Conservation (phyloP, 2,113 vertebrate species). For the Colius striatus region DNA sequence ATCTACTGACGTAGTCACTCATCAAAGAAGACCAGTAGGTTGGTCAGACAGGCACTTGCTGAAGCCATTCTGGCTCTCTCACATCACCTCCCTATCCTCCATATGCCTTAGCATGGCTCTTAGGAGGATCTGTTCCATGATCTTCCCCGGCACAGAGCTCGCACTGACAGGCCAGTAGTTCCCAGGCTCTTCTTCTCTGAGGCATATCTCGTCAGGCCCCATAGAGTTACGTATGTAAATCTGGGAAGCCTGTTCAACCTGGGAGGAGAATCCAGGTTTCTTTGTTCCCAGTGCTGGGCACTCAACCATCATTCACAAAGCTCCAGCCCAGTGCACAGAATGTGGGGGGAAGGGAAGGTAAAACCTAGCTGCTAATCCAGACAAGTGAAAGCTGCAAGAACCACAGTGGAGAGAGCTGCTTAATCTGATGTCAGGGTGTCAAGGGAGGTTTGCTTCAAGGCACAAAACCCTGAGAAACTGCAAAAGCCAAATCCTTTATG, state of each 20-base stretch:
- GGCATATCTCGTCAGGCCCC: not conserved
- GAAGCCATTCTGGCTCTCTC: too few species aligned
- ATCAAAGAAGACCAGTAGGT: too few species aligned
- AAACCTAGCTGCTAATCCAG: not conserved
- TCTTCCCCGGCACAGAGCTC: too few species aligned
- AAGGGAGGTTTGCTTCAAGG: not conserved
- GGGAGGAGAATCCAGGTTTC: not conserved
- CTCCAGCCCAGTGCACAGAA: not conserved
- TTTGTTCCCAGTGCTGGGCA: not conserved
- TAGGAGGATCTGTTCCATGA: too few species aligned
- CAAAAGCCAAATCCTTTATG: not conserved
- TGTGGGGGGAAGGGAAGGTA: not conserved
- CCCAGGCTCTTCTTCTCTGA: not conserved
- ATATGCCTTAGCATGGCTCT: too few species aligned
- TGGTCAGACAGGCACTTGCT: too few species aligned
- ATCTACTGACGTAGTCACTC: too few species aligned
- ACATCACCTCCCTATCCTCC: too few species aligned
- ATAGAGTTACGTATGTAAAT: not conserved
- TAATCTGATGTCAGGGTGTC: not conserved
- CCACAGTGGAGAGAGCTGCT: not conserved
- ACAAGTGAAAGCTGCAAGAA: not conserved
- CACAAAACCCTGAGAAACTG: not conserved
- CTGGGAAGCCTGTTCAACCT: not conserved
- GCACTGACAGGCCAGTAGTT: too few species aligned
- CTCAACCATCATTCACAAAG: not conserved